Base-by-base conservation (phyloP, 2,113 vertebrate genomes). In the Sciurus niger region DNA sequence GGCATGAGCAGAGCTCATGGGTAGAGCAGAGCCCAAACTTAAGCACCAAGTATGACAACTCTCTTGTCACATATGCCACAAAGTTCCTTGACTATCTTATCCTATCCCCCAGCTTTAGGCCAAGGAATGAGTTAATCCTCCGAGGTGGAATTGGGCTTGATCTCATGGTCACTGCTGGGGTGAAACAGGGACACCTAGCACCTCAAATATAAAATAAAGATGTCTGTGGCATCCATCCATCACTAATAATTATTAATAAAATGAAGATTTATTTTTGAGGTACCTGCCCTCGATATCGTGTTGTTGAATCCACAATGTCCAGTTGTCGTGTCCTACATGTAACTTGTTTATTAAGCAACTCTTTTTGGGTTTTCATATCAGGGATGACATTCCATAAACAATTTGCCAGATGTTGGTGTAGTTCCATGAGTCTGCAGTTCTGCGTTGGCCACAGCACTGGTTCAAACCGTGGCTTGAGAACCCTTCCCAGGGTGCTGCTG, bases 371-470 rank as follows among this genome's bases (percentile, higher is more conserved):
- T 83, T 87, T 58, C 53, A 18, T 32, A 46, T 7, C 37, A 43
- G 4, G 18, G 8, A 4, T 51, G 1, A 1, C 43, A 2, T 43
- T 53, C 8, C 55, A 4, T 30, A 10, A 46, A 34, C 60, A 67
- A 30, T 32, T 70, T 8, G 1, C 14, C 6, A 32, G 30, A 6
- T 30, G 48, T 3, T 10, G 6, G 9, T 5, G 6, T 11, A 30
- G 5, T 28, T 63, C 14, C 22, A 32, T 53, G 8, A 72, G 76
- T 30, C 46, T 12, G 1, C 22, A 20, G 0, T 17, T 70, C 14
- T 40, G 20, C 14, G 67, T 13, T 1, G 22, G 3, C 5, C 65
- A 43, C 6, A 18, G 3, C 12, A 17, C 24, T 10, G 6, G 8
- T 51, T 76, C 13, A 43, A 55, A 40, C 8, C 16, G 12, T 16